These are phyloP conservation scores for Chaenodraco wilsoni DNA, from an alignment of 2,797 vertebrate species.

Conservation along the genomic window DNA sequence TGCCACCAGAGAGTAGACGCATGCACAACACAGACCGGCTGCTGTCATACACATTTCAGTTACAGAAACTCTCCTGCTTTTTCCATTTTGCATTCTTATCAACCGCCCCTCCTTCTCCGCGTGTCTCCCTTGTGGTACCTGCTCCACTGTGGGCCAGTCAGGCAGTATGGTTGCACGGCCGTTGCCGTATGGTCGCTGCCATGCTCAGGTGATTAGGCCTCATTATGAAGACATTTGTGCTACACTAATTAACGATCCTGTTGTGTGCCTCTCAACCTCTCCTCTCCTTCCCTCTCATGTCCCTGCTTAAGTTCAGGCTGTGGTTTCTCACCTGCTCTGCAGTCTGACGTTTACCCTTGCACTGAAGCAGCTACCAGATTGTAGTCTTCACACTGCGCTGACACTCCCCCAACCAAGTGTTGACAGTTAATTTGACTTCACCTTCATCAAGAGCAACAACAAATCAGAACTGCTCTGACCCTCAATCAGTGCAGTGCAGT, in stretches of 20 bases:
- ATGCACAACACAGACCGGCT: constrained; percentile 49
- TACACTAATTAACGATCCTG: constrained; percentile 90
- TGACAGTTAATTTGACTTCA: constrained; percentile 71
- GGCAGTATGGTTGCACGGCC: constrained; percentile 54
- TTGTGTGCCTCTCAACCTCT: constrained; percentile 77
- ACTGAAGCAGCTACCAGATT: constrained; percentile 60
- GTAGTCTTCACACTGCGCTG: constrained; percentile 54
- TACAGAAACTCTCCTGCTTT: constrained; percentile 34
- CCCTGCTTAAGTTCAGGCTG: constrained; percentile 62
- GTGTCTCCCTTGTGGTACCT: constrained; percentile 29
- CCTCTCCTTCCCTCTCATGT: constrained; percentile 55
- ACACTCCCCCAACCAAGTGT: constrained; percentile 44
- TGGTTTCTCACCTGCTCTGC: constrained; percentile 74
- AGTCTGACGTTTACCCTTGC: constrained; percentile 67
- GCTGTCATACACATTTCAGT: constrained; percentile 61
- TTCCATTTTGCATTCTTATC: constrained; percentile 55
- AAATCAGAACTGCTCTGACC: constrained; percentile 55
- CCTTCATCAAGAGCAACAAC: constrained; percentile 60
- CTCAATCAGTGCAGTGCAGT: constrained; percentile 42
- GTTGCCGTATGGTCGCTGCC: constrained; percentile 79
- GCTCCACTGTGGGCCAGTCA: constrained; percentile 57
- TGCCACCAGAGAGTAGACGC: constrained; percentile 69
- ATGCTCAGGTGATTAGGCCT: constrained; percentile 89
- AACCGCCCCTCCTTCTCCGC: background rate
- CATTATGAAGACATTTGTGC: constrained; percentile 87